Evolutionary conservation across 2,888 invertebrate genomes (phyloP), one percentile per base, ranked within the genome.

Genomic region (Cyrtodaria siliqua): DNA sequence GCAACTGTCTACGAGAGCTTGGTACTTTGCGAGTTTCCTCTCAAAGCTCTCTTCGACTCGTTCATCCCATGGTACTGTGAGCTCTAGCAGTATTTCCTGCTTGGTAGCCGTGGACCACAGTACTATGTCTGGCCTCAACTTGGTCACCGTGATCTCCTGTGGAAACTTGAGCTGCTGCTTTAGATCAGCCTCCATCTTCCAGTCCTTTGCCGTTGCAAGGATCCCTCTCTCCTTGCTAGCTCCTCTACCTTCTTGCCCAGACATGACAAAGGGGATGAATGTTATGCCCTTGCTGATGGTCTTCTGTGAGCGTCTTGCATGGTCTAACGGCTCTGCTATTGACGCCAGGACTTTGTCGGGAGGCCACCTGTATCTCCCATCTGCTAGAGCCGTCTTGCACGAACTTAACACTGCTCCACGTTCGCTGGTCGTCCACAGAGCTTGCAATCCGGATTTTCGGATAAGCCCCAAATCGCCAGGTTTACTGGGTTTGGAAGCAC

Each of bases 41-140:
- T 56, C 56, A n/a, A 20, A 33, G 29, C 56, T 57, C 56, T 68
- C 52, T 24, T 68, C 40, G 1, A 52, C n/a, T 18, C 44, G 2
- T n/a, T 38, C 64, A 23, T 64, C 64, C 64, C 27, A 64, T 64
- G 55, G 64, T 12, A 64, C 55, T 42, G 47, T 64, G 27, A 64
- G 53, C 27, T 40, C 55, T 0, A 64, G 14, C 38, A 50, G n/a
- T 16, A 63, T 18, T 2, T 23, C 50, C 16, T 38, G 53, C 12
- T 52, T 40, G 40, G 40, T 40, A 12, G 40, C 40, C 14, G 40
- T 12, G 14, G 40, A 40, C 40, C 40, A 40, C 40, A 40, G 40
- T 12, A 40, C 40, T 12, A 40, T 12, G 40, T 40, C 40, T 8
- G 40, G 14, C 40, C 40, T 40, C 14, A 40, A 12, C 40, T 40